Conservation (phyloP, 2,113 vertebrate genomes). For the Podiceps cristatus region DNA sequence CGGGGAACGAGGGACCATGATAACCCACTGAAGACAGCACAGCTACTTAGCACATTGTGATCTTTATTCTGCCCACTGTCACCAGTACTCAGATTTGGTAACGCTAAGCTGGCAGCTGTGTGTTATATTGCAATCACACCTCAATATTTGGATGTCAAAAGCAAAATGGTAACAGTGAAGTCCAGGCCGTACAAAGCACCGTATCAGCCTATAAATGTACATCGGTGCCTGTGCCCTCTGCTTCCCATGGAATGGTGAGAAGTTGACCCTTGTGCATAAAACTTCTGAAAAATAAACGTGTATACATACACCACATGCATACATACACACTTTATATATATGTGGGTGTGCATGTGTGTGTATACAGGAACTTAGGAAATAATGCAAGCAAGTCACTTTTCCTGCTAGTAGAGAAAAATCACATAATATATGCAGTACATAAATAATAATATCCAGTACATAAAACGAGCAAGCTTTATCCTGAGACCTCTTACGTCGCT, state of each 20-base stretch:
- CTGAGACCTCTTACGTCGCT: background rate
- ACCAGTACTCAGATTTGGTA: background rate
- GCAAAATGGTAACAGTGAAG: background rate
- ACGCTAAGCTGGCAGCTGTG: background rate
- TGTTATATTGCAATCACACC: background rate
- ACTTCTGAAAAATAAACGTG: background rate
- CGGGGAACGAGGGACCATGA: background rate
- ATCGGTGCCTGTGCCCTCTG: background rate
- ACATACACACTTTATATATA: background rate
- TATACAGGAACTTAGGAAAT: background rate
- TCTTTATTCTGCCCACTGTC: background rate
- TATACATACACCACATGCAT: background rate
- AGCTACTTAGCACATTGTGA: accelerated
- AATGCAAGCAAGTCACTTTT: background rate
- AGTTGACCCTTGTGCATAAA: background rate
- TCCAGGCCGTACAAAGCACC: background rate
- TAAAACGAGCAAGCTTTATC: background rate
- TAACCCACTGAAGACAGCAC: background rate
- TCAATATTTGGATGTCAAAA: background rate
- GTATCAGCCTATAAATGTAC: background rate
- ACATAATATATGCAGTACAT: background rate
- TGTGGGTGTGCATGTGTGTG: background rate
- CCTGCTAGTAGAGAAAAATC: background rate
- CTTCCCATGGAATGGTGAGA: background rate
- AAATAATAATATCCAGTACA: background rate